Percentiles rank a stretch among this genome's conserved stretches.
Evolutionary conservation across 1,140 invertebrate species (phyloP).

Genomic region (Diprion similis): DNA sequence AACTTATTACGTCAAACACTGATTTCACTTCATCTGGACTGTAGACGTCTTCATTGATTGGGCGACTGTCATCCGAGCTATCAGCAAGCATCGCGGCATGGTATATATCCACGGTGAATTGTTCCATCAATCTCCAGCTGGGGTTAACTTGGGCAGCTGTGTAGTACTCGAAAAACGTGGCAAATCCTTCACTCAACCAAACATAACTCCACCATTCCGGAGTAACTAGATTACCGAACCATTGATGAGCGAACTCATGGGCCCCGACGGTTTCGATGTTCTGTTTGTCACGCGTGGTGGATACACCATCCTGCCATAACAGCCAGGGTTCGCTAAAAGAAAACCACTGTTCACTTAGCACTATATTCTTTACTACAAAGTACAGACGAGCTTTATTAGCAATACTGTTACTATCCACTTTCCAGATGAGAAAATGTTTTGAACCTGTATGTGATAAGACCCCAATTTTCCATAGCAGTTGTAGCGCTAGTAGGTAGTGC

Average conservation of each 20-base stretch:
- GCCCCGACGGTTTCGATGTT: constrained; percentile 30
- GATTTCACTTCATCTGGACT: constrained; percentile 75
- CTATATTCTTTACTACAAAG: too few species aligned
- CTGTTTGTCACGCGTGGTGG: background rate
- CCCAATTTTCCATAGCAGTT: constrained; percentile 88
- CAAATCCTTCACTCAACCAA: constrained; percentile 64
- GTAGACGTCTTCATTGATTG: constrained; percentile 75
- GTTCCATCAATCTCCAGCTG: constrained; percentile 66
- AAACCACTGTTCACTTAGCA: background rate
- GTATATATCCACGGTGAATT: constrained; percentile 71
- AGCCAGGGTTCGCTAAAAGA: background rate
- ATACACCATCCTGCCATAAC: background rate
- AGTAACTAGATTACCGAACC: constrained; percentile 76
- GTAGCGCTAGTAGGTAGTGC: constrained; percentile 81
- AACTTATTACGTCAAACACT: constrained; percentile 84
- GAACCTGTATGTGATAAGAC: constrained; percentile 75
- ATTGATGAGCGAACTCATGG: constrained; percentile 73
- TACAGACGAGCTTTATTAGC: too few species aligned
- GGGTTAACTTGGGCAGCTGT: constrained; percentile 8
- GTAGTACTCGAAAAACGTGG: constrained; percentile 52
- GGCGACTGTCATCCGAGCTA: constrained; percentile 69
- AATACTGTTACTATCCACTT: too few species aligned
- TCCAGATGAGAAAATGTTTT: background rate
- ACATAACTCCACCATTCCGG: constrained; percentile 60
- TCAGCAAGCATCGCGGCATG: constrained; percentile 72